Evolutionary conservation across 35 echinoderm and acorn worm genomes (phyloP).

Genomic region (Lytechinus pictus): DNA sequence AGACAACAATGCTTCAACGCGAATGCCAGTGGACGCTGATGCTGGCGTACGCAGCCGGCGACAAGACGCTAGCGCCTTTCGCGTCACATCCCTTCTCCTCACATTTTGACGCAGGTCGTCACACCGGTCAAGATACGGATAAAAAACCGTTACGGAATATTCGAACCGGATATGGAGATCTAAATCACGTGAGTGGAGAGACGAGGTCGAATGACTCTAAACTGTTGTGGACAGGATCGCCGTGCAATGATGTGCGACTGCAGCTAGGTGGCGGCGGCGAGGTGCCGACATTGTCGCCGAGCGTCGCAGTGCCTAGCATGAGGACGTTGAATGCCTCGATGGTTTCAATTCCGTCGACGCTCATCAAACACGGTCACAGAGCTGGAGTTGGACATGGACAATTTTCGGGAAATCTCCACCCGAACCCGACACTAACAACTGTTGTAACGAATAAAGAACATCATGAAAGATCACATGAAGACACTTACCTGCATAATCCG

Average conservation of each 20-base stretch:
- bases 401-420: background rate
- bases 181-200: background rate
- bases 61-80: constrained; percentile 21
- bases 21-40: constrained; percentile 87
- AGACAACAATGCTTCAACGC: constrained; percentile 87
- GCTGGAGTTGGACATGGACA: background rate
- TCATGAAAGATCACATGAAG: background rate
- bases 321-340: background rate
- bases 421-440: background rate
- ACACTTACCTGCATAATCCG: background rate
- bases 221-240: background rate
- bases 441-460: background rate
- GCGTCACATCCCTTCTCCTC: background rate
- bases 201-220: background rate
- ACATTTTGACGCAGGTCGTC: background rate
- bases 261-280: background rate
- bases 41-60: constrained; percentile 40
- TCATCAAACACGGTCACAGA: background rate
- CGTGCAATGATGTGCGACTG: background rate
- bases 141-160: background rate
- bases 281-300: background rate
- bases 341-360: background rate
- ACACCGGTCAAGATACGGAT: background rate
- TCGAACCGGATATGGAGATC: background rate
- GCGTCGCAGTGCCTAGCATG: background rate